Base-by-base conservation (phyloP, 2,113 vertebrate genomes). In the Mugil cephalus region DNA sequence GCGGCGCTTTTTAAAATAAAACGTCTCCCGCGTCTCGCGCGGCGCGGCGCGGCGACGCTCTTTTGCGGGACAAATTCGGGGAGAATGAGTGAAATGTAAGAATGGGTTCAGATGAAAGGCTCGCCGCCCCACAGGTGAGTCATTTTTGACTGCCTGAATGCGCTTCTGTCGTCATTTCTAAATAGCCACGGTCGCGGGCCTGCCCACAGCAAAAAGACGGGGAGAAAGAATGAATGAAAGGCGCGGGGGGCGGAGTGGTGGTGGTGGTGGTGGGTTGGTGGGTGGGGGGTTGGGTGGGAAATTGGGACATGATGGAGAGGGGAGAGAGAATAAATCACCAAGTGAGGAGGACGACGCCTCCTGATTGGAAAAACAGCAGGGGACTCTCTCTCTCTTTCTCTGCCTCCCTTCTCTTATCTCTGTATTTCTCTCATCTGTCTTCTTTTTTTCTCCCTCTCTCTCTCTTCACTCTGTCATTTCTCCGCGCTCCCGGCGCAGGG, bases 311-410 rank as follows among this genome's bases (percentile, higher is more conserved):
- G 87, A 80, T 80, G 80, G 50, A 74, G 82, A 86, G 56, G 35
- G 69, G 35, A 72, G 72, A 78, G 83, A 73, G 71, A 86, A 91
- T 88, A 88, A 89, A 91, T 88, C 88, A 87, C 64, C 58, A 70
- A 60, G 74, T 46, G 80, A 84, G 75, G 80, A 91, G 73, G 74
- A 80, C 56, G 77, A 87, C 64, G 75, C 76, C 84, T 88, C 65
- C 73, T 86, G 88, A 86, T 91, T 86, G 74, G 83, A 87, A 87
- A 88, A 79, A 77, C 89, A 86, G 86, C 83, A 56, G 86, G 87
- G 60, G 87, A 80, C 80, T 82, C 73, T 89, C 75, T 78, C 68
- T 35, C 80, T 43, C 40, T 45, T 53, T 61, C 42, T 21, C 39
- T 48, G 43, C 69, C 50, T 40, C 46, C 46, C 58, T 55, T 67